Evolutionary conservation across 2,888 invertebrate genomes (phyloP).

Genomic region (Limnephilus rhombicus): DNA sequence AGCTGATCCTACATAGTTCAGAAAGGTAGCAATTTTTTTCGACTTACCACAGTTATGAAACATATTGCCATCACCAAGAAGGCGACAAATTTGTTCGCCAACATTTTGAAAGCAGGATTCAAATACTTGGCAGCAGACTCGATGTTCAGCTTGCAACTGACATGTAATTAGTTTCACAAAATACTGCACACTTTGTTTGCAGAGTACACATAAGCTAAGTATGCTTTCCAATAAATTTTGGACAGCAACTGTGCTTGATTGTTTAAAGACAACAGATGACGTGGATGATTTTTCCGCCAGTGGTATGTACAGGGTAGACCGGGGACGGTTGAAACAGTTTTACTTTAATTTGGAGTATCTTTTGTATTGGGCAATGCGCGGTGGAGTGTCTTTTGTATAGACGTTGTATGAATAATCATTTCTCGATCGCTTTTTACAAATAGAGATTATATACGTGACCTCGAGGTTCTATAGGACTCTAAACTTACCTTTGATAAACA

Average conservation of each 20-base stretch:
- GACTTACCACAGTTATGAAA: not conserved
- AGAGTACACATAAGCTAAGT: not conserved
- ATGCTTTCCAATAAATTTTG: not conserved
- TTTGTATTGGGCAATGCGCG: too few species aligned
- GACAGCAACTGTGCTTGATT: not conserved
- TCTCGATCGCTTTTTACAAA: too few species aligned
- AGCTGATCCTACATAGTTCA: not conserved
- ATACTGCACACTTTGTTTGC: not conserved
- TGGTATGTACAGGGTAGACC: not conserved
- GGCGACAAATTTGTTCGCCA: not conserved
- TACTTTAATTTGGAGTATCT: too few species aligned
- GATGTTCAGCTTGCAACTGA: not conserved
- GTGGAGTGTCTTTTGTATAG: too few species aligned
- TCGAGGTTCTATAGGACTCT: too few species aligned
- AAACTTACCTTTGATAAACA: too few species aligned
- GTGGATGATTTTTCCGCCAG: not conserved
- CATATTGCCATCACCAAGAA: not conserved
- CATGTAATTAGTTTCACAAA: not conserved
- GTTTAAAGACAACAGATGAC: not conserved
- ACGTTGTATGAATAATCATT: too few species aligned
- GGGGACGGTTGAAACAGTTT: too few species aligned
- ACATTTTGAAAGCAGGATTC: not conserved
- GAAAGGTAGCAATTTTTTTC: not conserved
- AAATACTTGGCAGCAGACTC: not conserved
- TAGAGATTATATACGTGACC: too few species aligned